Conservation (phyloP, 2,113 vertebrate species). For the Carlito syrichta region DNA sequence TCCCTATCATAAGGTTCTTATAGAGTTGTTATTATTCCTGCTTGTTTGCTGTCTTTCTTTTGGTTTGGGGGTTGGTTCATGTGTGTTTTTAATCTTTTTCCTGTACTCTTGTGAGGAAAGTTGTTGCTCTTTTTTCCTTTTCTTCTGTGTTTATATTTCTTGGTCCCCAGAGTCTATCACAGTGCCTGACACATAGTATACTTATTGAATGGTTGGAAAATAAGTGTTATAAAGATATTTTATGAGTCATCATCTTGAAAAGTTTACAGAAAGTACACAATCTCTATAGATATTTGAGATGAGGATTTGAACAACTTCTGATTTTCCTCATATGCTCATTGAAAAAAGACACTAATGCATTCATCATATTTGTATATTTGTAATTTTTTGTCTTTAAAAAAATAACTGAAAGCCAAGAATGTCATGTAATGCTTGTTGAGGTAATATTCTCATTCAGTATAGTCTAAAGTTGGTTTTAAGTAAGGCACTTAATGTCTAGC, state of each 20-base stretch:
- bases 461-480: constrained; percentile 67
- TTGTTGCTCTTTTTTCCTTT: too few relatives aligned
- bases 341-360: background rate
- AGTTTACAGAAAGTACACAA: background rate
- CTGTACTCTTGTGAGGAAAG: too few relatives aligned
- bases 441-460: constrained; percentile 44
- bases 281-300: background rate
- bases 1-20: too few relatives aligned
- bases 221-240: background rate
- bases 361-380: background rate
- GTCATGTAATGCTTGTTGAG: background rate
- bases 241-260: background rate
- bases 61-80: too few relatives aligned
- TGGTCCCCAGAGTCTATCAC: background rate
- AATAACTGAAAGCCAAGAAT: background rate
- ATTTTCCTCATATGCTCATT: background rate
- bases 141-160: too few relatives aligned
- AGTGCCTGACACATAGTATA: too few relatives aligned
- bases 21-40: too few relatives aligned
- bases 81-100: too few relatives aligned
- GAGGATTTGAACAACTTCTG: background rate
- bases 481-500: constrained; percentile 74
- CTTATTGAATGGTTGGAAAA: background rate
- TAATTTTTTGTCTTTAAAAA: background rate
- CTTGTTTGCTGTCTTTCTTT: too few relatives aligned